Percentiles rank a stretch among this genome's conserved stretches.
Conservation (phyloP, 2,113 vertebrate genomes). For the Drymodes brunneopygia region DNA sequence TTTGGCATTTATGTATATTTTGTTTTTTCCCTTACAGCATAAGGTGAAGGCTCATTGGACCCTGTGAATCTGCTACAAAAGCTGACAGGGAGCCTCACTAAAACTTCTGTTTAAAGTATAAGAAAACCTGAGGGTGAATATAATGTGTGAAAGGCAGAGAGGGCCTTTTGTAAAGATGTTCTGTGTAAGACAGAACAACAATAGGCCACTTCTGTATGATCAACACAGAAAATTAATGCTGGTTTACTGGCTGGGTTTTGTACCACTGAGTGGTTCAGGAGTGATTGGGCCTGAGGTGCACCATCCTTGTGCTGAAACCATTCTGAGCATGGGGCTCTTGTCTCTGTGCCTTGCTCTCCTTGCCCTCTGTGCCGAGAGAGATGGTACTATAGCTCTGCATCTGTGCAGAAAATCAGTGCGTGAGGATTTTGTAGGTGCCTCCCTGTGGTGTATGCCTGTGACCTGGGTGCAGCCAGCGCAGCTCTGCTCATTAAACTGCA, state of each 20-base stretch:
- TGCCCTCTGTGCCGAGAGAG: not conserved
- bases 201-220: not conserved
- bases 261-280: not conserved
- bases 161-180: not conserved
- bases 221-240: not conserved
- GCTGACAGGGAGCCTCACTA: not conserved
- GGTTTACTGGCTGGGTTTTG: not conserved
- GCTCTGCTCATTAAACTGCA: not conserved
- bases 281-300: fast-evolving
- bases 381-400: not conserved
- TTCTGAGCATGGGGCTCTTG: not conserved
- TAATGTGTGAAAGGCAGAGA: not conserved
- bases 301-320: not conserved
- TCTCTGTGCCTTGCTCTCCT: not conserved
- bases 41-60: not conserved
- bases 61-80: not conserved
- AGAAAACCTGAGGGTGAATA: not conserved
- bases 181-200: not conserved
- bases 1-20: not conserved
- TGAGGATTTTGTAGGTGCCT: not conserved
- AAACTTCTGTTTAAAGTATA: not conserved
- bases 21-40: fast-evolving
- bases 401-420: not conserved
- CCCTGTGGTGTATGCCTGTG: not conserved
- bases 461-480: constrained; percentile 12